Conservation (phyloP, 1,140 invertebrate genomes). For the Aphelinus atriplicis region DNA sequence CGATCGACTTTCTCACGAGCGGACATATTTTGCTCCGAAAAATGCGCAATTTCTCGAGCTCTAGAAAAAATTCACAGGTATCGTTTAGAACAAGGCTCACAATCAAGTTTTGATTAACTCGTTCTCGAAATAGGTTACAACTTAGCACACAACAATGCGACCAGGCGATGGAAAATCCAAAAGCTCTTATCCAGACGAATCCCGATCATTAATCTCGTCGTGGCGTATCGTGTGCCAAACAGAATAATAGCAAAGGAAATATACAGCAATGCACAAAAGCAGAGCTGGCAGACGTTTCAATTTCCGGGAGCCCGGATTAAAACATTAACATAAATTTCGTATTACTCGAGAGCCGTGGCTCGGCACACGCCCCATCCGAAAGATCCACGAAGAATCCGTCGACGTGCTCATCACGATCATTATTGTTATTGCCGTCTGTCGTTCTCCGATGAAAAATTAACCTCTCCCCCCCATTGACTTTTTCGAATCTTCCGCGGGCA, state of each 20-base stretch:
- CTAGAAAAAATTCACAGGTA: no score
- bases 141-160: no score
- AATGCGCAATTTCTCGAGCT: no score
- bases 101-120: no score
- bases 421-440: constrained; percentile 1
- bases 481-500: constrained; percentile 40
- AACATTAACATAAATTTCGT: constrained; percentile 56
- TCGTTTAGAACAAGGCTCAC: no score
- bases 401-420: no score
- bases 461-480: constrained; percentile 34
- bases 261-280: no score
- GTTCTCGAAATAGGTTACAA: no score
- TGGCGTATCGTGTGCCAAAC: no score
- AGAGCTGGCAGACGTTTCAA: constrained; percentile 47
- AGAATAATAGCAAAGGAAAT: no score
- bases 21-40: no score
- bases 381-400: neutral
- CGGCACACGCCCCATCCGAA: neutral
- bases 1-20: no score
- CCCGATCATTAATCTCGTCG: constrained; percentile 8
- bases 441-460: constrained; percentile 58
- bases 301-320: constrained; percentile 53
- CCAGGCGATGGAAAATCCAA: neutral
- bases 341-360: constrained; percentile 35
- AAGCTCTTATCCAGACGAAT: neutral